Evolutionary conservation across 35 echinoderm and acorn worm species (phyloP).

Genomic region (Ophioderma brevispina): DNA sequence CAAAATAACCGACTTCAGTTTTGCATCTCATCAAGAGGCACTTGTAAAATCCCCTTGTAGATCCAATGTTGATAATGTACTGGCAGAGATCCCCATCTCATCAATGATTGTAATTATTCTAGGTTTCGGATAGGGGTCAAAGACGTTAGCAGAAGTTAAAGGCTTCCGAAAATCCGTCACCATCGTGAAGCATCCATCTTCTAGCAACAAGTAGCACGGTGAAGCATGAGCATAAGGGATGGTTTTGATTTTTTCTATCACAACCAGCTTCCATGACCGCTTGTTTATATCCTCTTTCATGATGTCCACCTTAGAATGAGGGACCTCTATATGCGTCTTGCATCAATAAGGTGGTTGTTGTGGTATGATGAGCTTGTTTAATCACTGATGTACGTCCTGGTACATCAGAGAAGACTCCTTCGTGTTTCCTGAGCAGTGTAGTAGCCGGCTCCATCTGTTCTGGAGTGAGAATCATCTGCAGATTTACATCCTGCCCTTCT

Average conservation of each 20-base stretch:
- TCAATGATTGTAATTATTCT: slow-evolving; percentile 37
- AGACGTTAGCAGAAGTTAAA: slow-evolving; percentile 17
- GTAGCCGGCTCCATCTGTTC: not conserved
- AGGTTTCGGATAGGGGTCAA: slow-evolving; percentile 68
- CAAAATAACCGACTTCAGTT: slow-evolving; percentile 55
- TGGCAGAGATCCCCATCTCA: slow-evolving; percentile 25
- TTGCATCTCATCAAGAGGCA: slow-evolving; percentile 31
- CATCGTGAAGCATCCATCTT: slow-evolving; percentile 30
- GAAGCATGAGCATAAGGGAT: slow-evolving; percentile 41
- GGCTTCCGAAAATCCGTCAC: too few species aligned
- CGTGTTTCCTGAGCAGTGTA: not conserved
- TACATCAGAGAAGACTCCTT: not conserved
- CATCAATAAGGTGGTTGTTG: not conserved
- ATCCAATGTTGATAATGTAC: slow-evolving; percentile 48
- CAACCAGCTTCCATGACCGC: slow-evolving; percentile 28
- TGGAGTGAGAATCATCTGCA: not conserved
- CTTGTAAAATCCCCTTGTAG: slow-evolving; percentile 46
- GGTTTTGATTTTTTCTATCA: slow-evolving; percentile 30
- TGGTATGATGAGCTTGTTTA: not conserved
- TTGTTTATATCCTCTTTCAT: slow-evolving; percentile 17
- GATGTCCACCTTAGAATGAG: not conserved
- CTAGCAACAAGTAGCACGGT: slow-evolving; percentile 55
- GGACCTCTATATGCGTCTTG: not conserved
- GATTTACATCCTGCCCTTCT: not conserved
- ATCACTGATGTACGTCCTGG: not conserved